These are phyloP conservation scores for Amphiprion ocellaris DNA, from an alignment of 2,113 vertebrate species.

Conservation along the genomic window DNA sequence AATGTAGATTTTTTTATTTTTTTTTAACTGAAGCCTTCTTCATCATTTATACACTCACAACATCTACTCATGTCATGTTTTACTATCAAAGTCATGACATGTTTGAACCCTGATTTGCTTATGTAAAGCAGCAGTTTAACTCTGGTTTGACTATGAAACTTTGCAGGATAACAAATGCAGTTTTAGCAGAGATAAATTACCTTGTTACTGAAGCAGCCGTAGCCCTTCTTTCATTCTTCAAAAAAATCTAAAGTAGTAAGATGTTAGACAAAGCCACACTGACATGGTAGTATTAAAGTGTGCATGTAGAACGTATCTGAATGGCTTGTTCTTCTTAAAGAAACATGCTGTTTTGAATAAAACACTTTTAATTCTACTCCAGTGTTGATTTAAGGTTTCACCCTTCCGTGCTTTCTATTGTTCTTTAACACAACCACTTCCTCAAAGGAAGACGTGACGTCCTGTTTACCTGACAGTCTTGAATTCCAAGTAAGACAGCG, in stretches of 20 bases:
- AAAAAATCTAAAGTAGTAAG: not conserved
- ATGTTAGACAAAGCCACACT: not conserved
- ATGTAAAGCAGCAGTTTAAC: constrained; percentile 11
- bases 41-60: not conserved
- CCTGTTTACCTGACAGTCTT: constrained; percentile 78
- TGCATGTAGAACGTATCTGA: not conserved
- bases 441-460: constrained; percentile 64
- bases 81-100: not conserved
- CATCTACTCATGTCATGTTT: not conserved
- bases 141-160: constrained; percentile 36
- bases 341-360: constrained; percentile 12
- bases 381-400: constrained; percentile 67
- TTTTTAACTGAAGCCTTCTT: too few relatives aligned
- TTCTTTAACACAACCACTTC: constrained; percentile 77
- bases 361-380: not conserved
- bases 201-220: not conserved
- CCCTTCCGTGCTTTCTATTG: constrained; percentile 81
- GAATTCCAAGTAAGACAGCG: constrained; percentile 37
- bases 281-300: not conserved
- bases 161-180: not conserved
- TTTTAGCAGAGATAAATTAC: constrained; percentile 8
- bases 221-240: constrained; percentile 5
- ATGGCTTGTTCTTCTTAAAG: constrained; percentile 4
- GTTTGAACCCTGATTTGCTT: constrained; percentile 15
- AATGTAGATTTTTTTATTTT: not conserved